Percentiles rank a stretch among this genome's conserved stretches.
phyloP scores from a whole-genome alignment of 2,113 vertebrate genomes.

The Oryzias curvinotus region DNA sequence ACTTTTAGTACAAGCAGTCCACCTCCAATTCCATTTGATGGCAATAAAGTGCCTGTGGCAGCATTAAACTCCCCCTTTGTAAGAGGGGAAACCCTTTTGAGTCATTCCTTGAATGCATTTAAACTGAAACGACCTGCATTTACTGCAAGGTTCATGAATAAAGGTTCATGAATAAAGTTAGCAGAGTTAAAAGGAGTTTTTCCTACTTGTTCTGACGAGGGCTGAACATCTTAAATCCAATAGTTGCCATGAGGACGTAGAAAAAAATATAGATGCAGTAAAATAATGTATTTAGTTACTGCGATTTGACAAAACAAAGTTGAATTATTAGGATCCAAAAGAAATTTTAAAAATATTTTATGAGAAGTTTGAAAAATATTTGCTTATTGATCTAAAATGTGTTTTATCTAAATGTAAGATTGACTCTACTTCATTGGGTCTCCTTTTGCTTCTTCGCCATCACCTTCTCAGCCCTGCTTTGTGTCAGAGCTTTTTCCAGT shows the following conservation, averaged over 20 bases:
- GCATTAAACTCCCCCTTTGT: constrained; percentile 53
- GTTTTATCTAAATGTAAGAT: too few species aligned
- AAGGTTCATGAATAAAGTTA: constrained; percentile 61
- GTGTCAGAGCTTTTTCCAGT: constrained; percentile 8
- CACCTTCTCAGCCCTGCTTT: neutral
- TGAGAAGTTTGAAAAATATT: too few species aligned
- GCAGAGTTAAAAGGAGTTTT: constrained; percentile 49
- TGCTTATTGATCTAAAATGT: too few species aligned
- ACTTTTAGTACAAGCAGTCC: constrained; percentile 68
- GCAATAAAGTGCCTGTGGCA: constrained; percentile 65
- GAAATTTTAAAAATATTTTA: too few species aligned
- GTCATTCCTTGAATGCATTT: constrained; percentile 62
- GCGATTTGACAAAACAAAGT: too few species aligned
- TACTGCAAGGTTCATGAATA: constrained; percentile 66
- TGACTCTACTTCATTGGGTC: neutral
- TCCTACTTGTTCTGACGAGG: constrained; percentile 39
- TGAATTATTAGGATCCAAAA: too few species aligned
- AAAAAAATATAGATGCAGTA: neutral
- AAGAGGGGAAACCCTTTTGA: constrained; percentile 49
- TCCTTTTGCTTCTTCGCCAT: neutral
- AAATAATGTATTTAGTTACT: neutral
- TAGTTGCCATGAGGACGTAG: constrained; percentile 10
- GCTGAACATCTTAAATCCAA: constrained; percentile 43
- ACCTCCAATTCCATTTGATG: constrained; percentile 68
- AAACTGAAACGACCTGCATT: constrained; percentile 51